phyloP scores from a whole-genome alignment of 1,140 invertebrate species.

The Cotesia typhae region DNA sequence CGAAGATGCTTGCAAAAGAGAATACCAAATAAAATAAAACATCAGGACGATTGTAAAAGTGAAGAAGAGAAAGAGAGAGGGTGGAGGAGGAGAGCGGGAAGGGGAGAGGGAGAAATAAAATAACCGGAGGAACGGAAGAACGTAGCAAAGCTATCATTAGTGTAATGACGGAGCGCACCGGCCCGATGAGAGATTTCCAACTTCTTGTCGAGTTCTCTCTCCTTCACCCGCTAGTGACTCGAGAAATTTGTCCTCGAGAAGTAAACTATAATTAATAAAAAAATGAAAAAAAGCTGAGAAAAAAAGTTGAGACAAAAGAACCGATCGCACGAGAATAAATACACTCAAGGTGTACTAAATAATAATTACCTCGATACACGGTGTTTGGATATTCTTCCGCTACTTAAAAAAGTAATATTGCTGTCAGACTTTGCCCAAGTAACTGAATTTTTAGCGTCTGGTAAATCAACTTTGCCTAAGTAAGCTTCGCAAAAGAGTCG shows the following conservation, averaged over 20 bases:
- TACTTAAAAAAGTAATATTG: conserved; percentile 64
- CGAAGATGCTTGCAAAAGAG: conserved; percentile 11
- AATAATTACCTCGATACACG: conserved; percentile 64
- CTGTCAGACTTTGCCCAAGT: conserved; percentile 70
- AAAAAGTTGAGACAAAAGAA: neutral
- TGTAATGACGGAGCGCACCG: conserved; percentile 51
- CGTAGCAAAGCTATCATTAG: conserved; percentile 52
- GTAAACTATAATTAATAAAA: conserved; percentile 25
- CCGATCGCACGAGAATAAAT: too few relatives aligned
- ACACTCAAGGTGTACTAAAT: neutral
- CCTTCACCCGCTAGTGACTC: conserved; percentile 1
- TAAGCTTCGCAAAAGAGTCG: conserved; percentile 80
- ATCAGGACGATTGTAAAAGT: conserved; percentile 14
- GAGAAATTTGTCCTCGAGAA: conserved; percentile 22
- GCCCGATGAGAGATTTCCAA: conserved; percentile 39
- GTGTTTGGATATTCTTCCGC: conserved; percentile 62
- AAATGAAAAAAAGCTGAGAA: conserved; percentile 1
- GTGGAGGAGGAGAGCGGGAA: conserved; percentile 3
- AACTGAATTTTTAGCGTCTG: conserved; percentile 75
- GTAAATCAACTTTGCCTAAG: conserved; percentile 76
- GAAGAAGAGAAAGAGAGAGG: conserved; percentile 15
- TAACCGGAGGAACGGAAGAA: conserved; percentile 41
- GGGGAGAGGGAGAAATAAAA: conserved; percentile 35
- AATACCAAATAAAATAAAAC: neutral
- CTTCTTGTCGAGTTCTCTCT: conserved; percentile 31